A percentile compares a stretch with the other conserved stretches of the same genome.
Conservation (phyloP, 2,888 invertebrate species). For the Dasysyrphus albostriatus region DNA sequence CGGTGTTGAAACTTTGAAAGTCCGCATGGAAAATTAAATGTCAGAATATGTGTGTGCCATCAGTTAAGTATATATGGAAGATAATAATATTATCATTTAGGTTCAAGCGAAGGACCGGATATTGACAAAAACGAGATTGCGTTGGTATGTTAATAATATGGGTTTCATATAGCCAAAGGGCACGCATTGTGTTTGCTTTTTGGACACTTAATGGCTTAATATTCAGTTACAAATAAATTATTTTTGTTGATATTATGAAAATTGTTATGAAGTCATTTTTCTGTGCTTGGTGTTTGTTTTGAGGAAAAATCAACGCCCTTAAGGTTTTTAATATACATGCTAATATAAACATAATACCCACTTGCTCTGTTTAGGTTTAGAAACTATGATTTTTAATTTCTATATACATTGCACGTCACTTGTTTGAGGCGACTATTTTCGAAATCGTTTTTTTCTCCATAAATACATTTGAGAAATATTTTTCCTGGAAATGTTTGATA, state of each 20-base stretch:
- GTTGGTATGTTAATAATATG: constrained; percentile 19
- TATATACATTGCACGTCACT: too few relatives aligned
- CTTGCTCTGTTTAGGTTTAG: too few relatives aligned
- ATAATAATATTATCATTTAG: constrained; percentile 17
- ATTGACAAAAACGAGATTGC: constrained; percentile 29
- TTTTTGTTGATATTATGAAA: constrained; percentile 6
- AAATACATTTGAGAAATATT: too few relatives aligned
- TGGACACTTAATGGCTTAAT: constrained; percentile 29
- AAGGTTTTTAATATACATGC: not conserved
- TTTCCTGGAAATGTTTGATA: too few relatives aligned
- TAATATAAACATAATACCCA: too few relatives aligned
- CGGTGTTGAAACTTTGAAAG: constrained; percentile 46
- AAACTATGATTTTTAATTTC: too few relatives aligned
- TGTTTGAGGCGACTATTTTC: too few relatives aligned
- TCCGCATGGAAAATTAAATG: constrained; percentile 34
- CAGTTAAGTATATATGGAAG: constrained; percentile 9
- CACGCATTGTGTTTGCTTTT: constrained; percentile 29
- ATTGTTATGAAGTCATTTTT: not conserved
- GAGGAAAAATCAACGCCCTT: too few relatives aligned
- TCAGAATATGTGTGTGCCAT: constrained; percentile 14
- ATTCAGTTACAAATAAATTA: not conserved
- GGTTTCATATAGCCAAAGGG: constrained; percentile 5
- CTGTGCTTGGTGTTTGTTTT: not conserved
- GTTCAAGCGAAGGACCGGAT: not conserved
- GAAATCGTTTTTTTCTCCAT: too few relatives aligned